phyloP scores from a whole-genome alignment of 2,888 invertebrate genomes.

The Perithous albicinctus region DNA sequence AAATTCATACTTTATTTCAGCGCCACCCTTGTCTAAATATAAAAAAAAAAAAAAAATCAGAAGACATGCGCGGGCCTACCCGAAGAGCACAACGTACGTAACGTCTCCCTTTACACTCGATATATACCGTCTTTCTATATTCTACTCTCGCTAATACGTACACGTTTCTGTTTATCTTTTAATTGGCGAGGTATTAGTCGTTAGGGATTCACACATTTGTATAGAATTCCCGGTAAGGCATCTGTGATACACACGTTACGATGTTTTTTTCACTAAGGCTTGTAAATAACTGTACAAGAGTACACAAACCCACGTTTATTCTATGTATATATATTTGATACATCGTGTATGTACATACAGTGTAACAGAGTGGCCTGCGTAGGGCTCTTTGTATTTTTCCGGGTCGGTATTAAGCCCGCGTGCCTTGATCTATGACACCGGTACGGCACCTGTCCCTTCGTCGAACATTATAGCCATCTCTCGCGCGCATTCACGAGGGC shows the following conservation, averaged over 20 bases:
- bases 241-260: neutral
- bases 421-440: conserved; percentile 58
- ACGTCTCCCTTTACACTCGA: neutral
- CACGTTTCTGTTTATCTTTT: conserved; percentile 15
- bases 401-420: conserved; percentile 32
- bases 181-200: conserved; percentile 16
- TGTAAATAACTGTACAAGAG: conserved; percentile 7
- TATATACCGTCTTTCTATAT: neutral
- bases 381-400: conserved; percentile 52
- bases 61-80: neutral
- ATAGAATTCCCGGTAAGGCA: conserved; percentile 6
- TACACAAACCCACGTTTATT: conserved; percentile 1
- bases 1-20: too few species aligned
- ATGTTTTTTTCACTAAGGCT: neutral
- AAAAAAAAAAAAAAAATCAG: neutral
- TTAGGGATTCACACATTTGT: conserved; percentile 5
- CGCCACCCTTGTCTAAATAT: too few species aligned
- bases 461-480: conserved; percentile 56
- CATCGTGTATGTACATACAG: conserved; percentile 13
- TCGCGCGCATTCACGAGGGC: conserved; percentile 47
- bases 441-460: conserved; percentile 79
- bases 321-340: neutral
- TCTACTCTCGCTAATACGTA: neutral
- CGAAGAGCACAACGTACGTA: neutral
- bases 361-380: conserved; percentile 15